These are phyloP conservation scores for Eupithecia abbreviata DNA, from an alignment of 2,888 invertebrate species.

Conservation along the genomic window DNA sequence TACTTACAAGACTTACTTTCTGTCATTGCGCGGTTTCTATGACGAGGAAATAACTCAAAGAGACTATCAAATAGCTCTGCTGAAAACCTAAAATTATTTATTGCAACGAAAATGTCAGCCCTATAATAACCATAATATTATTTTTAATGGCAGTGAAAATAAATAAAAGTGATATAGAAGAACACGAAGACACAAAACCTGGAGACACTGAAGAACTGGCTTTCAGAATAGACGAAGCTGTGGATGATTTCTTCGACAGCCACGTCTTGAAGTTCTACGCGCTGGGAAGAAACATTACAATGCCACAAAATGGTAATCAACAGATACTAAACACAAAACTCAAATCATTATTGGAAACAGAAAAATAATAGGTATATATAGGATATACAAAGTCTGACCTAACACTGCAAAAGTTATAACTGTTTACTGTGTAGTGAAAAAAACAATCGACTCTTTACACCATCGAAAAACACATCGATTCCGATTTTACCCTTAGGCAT, in stretches of 20 bases:
- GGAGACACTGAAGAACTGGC: conserved; percentile 64
- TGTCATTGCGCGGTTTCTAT: too few species aligned
- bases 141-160: conserved; percentile 36
- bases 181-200: conserved; percentile 40
- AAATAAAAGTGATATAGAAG: conserved; percentile 44
- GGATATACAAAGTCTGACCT: not conserved
- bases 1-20: too few species aligned
- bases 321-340: not conserved
- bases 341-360: not conserved
- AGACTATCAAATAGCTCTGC: not conserved
- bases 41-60: not conserved
- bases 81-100: not conserved
- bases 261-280: conserved; percentile 78
- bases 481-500: not conserved
- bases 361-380: not conserved
- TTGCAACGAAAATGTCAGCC: too few species aligned
- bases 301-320: conserved; percentile 65
- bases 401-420: not conserved
- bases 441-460: not conserved
- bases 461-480: not conserved
- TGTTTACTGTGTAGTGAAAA: not conserved
- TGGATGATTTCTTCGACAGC: conserved; percentile 83
- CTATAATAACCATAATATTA: not conserved
- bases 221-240: conserved; percentile 77
- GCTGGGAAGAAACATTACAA: conserved; percentile 64